phyloP scores from a whole-genome alignment of 2,113 vertebrate genomes.

The Hemiprocne comata region DNA sequence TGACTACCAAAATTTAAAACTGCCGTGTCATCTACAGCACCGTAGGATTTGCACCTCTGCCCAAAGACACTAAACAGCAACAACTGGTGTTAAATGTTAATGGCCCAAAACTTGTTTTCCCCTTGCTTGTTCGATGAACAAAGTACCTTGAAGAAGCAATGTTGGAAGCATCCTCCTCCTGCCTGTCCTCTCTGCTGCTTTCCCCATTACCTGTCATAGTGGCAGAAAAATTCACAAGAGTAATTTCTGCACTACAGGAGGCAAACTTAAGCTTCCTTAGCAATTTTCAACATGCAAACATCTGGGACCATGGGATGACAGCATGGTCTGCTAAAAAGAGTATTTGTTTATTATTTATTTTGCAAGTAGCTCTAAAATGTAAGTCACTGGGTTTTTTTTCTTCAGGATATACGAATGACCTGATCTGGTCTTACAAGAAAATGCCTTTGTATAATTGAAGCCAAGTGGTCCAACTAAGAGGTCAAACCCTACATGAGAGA shows the following conservation, averaged over 20 bases:
- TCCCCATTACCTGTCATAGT: not conserved
- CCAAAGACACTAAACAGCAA: slow-evolving; percentile 32
- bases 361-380: not conserved
- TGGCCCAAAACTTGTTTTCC: not conserved
- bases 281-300: not conserved
- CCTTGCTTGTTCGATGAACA: slow-evolving; percentile 20
- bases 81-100: not conserved
- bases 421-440: not conserved
- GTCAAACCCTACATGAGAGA: not conserved
- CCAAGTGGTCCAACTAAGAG: not conserved
- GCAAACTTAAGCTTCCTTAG: slow-evolving; percentile 5
- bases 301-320: not conserved
- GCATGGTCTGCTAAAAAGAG: not conserved
- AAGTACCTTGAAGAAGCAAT: slow-evolving; percentile 35
- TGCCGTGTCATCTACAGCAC: slow-evolving; percentile 4
- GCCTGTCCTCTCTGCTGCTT: slow-evolving; percentile 12
- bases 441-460: not conserved
- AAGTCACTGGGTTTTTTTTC: not conserved
- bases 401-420: not conserved
- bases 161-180: not conserved
- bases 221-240: slow-evolving; percentile 15
- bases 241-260: not conserved
- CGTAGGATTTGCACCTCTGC: slow-evolving; percentile 39
- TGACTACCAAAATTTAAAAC: slow-evolving; percentile 42
- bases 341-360: slow-evolving; percentile 39